A percentile compares a stretch with the other conserved stretches of the same genome.
Conservation (phyloP, 2,113 vertebrate species). For the Atlantisia rogersi region DNA sequence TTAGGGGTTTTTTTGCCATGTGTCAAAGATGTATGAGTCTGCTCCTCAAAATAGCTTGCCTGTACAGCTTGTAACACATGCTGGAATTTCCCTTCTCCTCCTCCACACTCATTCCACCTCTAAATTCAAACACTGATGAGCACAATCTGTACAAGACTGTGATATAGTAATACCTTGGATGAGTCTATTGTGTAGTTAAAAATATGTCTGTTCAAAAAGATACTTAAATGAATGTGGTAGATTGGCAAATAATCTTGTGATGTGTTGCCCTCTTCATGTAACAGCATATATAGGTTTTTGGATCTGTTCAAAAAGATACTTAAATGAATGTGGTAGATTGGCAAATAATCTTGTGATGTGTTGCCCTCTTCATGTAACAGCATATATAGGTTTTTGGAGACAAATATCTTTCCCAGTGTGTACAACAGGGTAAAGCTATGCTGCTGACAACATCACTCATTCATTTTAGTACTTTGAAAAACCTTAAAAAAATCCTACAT, state of each 20-base stretch:
- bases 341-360: not conserved
- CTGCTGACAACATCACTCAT: not conserved
- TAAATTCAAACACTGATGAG: not conserved
- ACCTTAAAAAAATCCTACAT: not conserved
- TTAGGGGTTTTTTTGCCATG: not conserved
- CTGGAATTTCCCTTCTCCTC: slow-evolving; percentile 37
- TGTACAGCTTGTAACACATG: not conserved
- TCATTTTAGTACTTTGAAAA: not conserved
- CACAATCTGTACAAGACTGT: not conserved
- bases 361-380: not conserved
- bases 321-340: not conserved
- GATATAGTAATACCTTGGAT: not conserved
- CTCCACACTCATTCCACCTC: not conserved
- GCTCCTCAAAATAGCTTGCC: slow-evolving; percentile 8
- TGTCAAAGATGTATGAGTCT: not conserved
- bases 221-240: not conserved
- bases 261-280: not conserved
- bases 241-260: not conserved
- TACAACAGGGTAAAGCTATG: not conserved
- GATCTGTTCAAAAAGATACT: not conserved
- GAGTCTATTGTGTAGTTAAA: not conserved
- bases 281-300: not conserved
- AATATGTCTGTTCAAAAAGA: not conserved
- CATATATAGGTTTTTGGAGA: not conserved
- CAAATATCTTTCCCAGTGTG: not conserved